Conservation (phyloP, 2,797 vertebrate genomes). For the Salmo trutta region DNA sequence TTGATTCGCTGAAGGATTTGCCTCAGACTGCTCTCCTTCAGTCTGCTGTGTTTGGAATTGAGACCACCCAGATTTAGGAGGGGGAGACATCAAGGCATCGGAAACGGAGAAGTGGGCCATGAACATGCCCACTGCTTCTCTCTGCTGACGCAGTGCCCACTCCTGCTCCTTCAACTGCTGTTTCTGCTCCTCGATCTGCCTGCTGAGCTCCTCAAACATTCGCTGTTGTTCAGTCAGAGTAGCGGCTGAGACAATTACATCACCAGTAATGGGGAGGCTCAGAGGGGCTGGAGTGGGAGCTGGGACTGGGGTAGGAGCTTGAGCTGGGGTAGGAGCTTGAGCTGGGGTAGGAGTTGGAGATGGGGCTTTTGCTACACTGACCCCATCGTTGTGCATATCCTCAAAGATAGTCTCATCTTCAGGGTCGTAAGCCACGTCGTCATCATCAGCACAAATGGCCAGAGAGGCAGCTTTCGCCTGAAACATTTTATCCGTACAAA, state of each 20-base stretch:
- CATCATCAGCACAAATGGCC: conserved; percentile 74
- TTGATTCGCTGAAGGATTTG: conserved; percentile 49
- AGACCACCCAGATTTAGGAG: conserved; percentile 75
- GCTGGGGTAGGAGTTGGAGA: conserved; percentile 24
- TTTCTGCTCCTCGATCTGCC: conserved; percentile 96
- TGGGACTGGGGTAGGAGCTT: not conserved
- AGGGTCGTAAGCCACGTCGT: conserved; percentile 92
- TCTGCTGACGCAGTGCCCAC: conserved; percentile 90
- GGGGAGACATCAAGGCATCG: conserved; percentile 91
- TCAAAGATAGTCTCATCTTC: conserved; percentile 94
- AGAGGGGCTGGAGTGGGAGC: conserved; percentile 31
- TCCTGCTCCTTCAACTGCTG: conserved; percentile 93
- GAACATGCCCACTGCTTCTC: conserved; percentile 92
- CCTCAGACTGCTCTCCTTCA: conserved; percentile 55
- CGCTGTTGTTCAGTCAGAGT: conserved; percentile 90
- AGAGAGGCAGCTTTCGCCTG: conserved; percentile 53
- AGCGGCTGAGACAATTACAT: conserved; percentile 65
- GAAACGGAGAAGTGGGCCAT: conserved; percentile 97
- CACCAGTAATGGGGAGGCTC: conserved; percentile 55
- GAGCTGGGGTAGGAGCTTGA: not conserved
- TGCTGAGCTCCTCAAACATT: conserved; percentile 96
- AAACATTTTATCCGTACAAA: conserved; percentile 49
- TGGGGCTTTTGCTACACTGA: conserved; percentile 49
- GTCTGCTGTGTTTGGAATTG: conserved; percentile 75
- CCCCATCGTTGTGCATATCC: conserved; percentile 83